Base-by-base conservation (phyloP, 2,888 invertebrate species). In the Pandemis cinnamomeana region DNA sequence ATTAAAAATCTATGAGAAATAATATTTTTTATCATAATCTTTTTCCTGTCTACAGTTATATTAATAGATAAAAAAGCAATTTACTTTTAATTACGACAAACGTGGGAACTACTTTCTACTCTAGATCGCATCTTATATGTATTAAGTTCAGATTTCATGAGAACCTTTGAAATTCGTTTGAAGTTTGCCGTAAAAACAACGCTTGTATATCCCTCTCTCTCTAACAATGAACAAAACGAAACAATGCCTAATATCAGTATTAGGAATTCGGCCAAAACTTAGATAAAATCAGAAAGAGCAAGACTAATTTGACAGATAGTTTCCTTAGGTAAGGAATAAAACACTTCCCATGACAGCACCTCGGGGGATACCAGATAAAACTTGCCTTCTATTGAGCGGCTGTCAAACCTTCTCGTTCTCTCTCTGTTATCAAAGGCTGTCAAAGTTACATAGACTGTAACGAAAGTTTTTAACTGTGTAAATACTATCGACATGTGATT, bases 71-170 rank as follows among this genome's bases (percentile, higher is more conserved):
- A 58, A 71, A 71, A 58, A 15, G 10, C 46, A 61, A 66, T 70
- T 71, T 46, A 61, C 48, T 60, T 71, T 48, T 64, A 15, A 69
- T 67, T 67, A 58, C 7, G 6, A 27, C 5, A 51, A 27, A 13
- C 58, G 72, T 72, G 72, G 72, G 72, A 72, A 67, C 58, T 72
- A 69, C 58, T 60, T 62, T 36, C 42, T 63, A 60, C 66, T 51
- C 58, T 58, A 58, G 46, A 71, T 72, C 4, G 48, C 64, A 72
- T 63, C 58, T 64, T 11, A 27, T 13, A 36, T 48, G 48, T n/a
- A 58, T 72, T 72, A 20, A 58, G 62, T 72, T 55, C 41, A 7
- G n/a, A 36, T 63, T 64, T 15, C 46, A 48, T 69, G 68, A 58
- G 68, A 69, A 64, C 72, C 20, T 51, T 55, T 20, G n/a, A 36